Evolutionary conservation across 2,888 invertebrate genomes (phyloP).

Genomic region (Dynastes hyllus): DNA sequence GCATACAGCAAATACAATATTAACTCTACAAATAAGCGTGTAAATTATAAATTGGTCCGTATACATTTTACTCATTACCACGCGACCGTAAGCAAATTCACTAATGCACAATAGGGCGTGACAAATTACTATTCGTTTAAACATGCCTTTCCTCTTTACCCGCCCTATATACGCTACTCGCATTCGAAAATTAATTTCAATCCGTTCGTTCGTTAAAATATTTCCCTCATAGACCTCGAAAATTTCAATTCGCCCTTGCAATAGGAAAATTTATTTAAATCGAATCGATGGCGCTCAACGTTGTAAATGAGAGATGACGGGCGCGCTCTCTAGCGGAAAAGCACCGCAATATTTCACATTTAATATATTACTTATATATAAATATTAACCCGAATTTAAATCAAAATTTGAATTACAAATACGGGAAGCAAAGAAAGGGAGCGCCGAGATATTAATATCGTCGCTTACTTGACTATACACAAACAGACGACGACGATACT

Average conservation of each 20-base stretch:
- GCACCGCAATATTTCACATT: conserved; percentile 6
- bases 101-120: not conserved
- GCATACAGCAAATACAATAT: too few species aligned
- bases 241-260: not conserved
- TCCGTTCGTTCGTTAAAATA: not conserved
- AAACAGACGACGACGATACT: not conserved
- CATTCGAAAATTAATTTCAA: conserved; percentile 8
- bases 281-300: not conserved
- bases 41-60: not conserved
- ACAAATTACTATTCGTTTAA: not conserved
- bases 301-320: not conserved
- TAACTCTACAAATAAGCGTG: too few species aligned
- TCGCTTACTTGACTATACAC: not conserved
- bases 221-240: not conserved
- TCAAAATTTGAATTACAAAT: conserved; percentile 9
- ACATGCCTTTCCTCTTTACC: too few species aligned
- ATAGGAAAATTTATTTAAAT: conserved; percentile 5
- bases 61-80: not conserved
- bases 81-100: not conserved
- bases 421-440: not conserved
- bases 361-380: conserved; percentile 8
- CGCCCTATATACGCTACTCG: too few species aligned
- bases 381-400: not conserved
- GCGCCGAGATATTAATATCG: not conserved
- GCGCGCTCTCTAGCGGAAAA: conserved; percentile 9